These are phyloP conservation scores for Atrichornis clamosus DNA, from an alignment of 2,113 vertebrate species.

Conservation along the genomic window DNA sequence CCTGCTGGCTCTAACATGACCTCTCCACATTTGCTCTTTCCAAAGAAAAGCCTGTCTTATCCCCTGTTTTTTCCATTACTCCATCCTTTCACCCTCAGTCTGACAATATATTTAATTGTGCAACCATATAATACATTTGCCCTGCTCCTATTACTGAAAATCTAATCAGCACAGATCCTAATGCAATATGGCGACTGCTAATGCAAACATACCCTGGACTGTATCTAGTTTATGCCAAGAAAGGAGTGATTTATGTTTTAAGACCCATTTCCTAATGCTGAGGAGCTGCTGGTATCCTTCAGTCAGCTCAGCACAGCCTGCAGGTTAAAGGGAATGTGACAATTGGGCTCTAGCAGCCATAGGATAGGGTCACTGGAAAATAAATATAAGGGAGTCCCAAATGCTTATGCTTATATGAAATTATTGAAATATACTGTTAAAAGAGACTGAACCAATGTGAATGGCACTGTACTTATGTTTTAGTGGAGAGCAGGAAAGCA, in stretches of 20 bases:
- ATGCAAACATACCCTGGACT: conserved; percentile 35
- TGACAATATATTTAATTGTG: conserved; percentile 28
- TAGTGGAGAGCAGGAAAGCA: neutral
- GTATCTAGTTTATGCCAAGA: neutral
- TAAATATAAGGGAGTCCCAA: neutral
- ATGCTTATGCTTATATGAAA: neutral
- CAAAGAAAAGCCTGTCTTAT: neutral
- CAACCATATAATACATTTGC: conserved; percentile 22
- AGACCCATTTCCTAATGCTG: neutral
- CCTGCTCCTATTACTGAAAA: conserved; percentile 32
- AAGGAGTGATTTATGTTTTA: neutral
- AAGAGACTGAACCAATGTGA: neutral
- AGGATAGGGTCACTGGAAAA: neutral
- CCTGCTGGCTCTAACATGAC: neutral
- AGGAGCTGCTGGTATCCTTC: neutral
- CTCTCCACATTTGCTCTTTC: neutral
- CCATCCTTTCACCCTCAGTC: neutral
- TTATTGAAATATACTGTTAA: neutral
- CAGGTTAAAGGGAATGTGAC: neutral
- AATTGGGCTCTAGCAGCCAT: neutral
- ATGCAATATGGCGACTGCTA: conserved; percentile 54
- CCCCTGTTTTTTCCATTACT: neutral
- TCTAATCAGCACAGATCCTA: conserved; percentile 43
- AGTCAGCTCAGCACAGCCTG: neutral
- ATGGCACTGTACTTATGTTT: neutral